Conservation (phyloP, 1,140 invertebrate species). For the Drosophila rhopaloa region DNA sequence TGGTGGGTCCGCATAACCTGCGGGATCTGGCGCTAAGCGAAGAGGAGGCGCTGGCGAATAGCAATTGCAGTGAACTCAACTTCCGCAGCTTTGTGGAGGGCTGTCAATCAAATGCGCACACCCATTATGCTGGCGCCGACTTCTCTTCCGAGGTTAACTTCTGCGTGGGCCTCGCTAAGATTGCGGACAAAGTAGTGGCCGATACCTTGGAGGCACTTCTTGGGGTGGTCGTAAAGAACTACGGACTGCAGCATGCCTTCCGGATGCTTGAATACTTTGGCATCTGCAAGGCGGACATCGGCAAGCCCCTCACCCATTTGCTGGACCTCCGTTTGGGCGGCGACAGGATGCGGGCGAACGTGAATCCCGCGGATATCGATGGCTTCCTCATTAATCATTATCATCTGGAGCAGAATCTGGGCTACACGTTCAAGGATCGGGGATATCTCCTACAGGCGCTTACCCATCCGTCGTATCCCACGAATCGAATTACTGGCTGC, state of each 20-base stretch:
- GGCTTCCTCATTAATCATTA: slow-evolving; percentile 84
- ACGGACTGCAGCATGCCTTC: slow-evolving; percentile 86
- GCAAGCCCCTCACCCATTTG: slow-evolving; percentile 78
- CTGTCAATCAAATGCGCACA: slow-evolving; percentile 36
- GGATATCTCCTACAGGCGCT: slow-evolving; percentile 91
- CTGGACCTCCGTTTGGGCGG: slow-evolving; percentile 70
- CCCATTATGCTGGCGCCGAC: slow-evolving; percentile 27
- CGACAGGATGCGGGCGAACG: slow-evolving; percentile 80
- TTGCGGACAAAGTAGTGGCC: slow-evolving; percentile 86
- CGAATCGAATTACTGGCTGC: slow-evolving; percentile 93
- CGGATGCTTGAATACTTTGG: slow-evolving; percentile 90
- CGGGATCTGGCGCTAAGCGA: slow-evolving; percentile 37
- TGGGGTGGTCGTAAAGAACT: slow-evolving; percentile 90
- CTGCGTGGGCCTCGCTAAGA: slow-evolving; percentile 22
- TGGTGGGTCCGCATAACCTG: slow-evolving; percentile 64
- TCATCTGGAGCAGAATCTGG: slow-evolving; percentile 87
- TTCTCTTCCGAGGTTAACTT: slow-evolving; percentile 55
- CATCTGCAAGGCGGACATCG: slow-evolving; percentile 86
- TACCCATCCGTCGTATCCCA: slow-evolving; percentile 95
- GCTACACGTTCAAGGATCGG: slow-evolving; percentile 89
- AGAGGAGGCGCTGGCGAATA: slow-evolving; percentile 35
- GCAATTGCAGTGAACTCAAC: slow-evolving; percentile 18
- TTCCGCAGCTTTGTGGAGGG: slow-evolving; percentile 36
- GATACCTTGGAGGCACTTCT: slow-evolving; percentile 94
- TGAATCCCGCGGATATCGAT: slow-evolving; percentile 81